Percentiles rank a stretch among this genome's conserved stretches.
phyloP scores from a whole-genome alignment of 2,888 invertebrate genomes.

The Pyralis farinalis region DNA sequence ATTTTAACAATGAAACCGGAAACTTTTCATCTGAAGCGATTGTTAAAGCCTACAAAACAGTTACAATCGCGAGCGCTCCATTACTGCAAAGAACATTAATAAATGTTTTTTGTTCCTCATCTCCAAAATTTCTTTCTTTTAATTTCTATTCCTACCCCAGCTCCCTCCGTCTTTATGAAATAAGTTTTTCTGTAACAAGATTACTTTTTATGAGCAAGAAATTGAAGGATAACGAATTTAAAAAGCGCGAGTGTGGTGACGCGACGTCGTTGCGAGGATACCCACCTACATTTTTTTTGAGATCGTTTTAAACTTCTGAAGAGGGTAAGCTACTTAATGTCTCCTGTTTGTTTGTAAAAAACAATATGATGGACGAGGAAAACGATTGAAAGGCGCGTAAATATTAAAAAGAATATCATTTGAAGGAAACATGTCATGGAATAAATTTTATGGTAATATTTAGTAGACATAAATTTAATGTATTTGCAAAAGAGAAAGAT shows the following conservation, averaged over 20 bases:
- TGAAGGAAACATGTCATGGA: not conserved
- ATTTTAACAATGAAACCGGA: slow-evolving; percentile 16
- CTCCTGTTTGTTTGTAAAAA: slow-evolving; percentile 34
- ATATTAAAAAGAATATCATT: slow-evolving; percentile 14
- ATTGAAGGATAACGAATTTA: slow-evolving; percentile 71
- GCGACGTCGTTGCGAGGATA: slow-evolving; percentile 23
- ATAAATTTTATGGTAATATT: slow-evolving; percentile 1
- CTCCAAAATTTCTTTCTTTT: slow-evolving; percentile 44
- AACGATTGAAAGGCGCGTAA: not conserved
- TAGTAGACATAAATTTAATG: slow-evolving; percentile 1
- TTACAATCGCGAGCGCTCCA: slow-evolving; percentile 44
- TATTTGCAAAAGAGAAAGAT: too few species aligned
- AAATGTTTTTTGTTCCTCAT: slow-evolving; percentile 23
- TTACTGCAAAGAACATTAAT: slow-evolving; percentile 61
- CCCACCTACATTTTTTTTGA: slow-evolving; percentile 20
- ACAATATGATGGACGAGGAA: slow-evolving; percentile 9
- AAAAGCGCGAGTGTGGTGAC: slow-evolving; percentile 35
- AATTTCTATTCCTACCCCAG: slow-evolving; percentile 56
- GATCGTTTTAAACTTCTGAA: slow-evolving; percentile 39
- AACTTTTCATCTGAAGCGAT: slow-evolving; percentile 27
- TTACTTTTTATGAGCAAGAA: slow-evolving; percentile 71
- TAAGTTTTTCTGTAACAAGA: slow-evolving; percentile 74
- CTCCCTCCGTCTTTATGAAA: slow-evolving; percentile 62
- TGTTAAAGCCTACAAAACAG: slow-evolving; percentile 54
- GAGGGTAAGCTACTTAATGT: slow-evolving; percentile 47